phyloP scores from a whole-genome alignment of 2,797 vertebrate genomes.

The Champsocephalus esox region DNA sequence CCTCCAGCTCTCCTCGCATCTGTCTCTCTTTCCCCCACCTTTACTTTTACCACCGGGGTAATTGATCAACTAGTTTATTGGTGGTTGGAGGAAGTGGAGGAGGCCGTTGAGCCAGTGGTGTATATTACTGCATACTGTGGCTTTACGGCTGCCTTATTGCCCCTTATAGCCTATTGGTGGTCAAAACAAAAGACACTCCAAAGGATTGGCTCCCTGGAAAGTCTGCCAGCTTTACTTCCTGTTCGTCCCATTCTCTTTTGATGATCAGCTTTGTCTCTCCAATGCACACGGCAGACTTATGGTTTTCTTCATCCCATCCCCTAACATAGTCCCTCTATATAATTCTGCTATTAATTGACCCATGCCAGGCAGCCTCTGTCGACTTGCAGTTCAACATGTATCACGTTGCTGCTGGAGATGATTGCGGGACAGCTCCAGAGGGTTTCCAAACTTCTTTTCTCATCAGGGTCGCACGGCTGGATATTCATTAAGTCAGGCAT shows the following conservation, averaged over 20 bases:
- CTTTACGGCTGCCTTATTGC: constrained; percentile 71
- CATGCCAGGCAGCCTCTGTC: neutral
- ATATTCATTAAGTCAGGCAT: constrained; percentile 64
- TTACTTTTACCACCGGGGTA: constrained; percentile 65
- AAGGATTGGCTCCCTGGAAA: constrained; percentile 52
- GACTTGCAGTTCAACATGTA: neutral
- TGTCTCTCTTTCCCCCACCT: constrained; percentile 46
- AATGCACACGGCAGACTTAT: neutral
- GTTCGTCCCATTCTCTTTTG: constrained; percentile 37
- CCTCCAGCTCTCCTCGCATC: constrained; percentile 23
- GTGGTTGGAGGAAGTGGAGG: constrained; percentile 68
- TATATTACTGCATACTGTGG: constrained; percentile 66
- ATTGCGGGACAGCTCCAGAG: constrained; percentile 6
- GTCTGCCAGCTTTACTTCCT: constrained; percentile 52
- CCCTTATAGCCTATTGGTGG: constrained; percentile 60
- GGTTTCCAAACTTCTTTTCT: constrained; percentile 29
- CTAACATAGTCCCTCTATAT: neutral
- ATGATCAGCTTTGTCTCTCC: constrained; percentile 7
- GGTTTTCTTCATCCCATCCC: neutral
- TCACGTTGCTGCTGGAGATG: constrained; percentile 1
- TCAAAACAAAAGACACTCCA: constrained; percentile 68
- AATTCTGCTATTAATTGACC: neutral
- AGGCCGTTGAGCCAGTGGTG: constrained; percentile 62
- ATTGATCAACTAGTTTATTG: constrained; percentile 77
- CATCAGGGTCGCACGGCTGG: constrained; percentile 53